Evolutionary conservation across 2,797 vertebrate genomes (phyloP), one percentile per base, ranked within the genome.

Genomic region (Myotis planiceps): DNA sequence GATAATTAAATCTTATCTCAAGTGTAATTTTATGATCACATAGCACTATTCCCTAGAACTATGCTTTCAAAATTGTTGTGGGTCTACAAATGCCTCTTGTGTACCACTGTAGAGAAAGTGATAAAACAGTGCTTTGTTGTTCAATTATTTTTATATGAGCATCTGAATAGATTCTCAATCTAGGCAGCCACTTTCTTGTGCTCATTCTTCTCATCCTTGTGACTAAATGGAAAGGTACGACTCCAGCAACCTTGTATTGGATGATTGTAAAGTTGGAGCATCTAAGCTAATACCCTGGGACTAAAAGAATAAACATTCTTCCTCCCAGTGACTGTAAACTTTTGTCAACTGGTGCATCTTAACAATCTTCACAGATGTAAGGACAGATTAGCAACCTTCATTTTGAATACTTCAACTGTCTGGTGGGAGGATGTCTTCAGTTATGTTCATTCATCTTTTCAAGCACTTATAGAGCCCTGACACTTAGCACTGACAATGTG

Each of bases 1-100:
- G 97, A 98, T 99, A 99, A 99, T 99, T 99, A 99, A 99, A 99
- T 99, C 98, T 99, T 99, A 98, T 98, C 98, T 98, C 97, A 97
- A 97, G 97, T 98, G 98, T 99, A 98, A 99, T 99, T 99, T 99
- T 99, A 98, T 99, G 99, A 99, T 99, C 99, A 97, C 97, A 98
- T 98, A 96, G 89, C 98, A 83, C 96, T 98, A 98, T 99, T 99
- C 99, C 98, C 98, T 97, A 97, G 98, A 98, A 99, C 97, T 96
- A 75, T 91, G 98, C 97, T 98, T 99, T 98, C 98, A 97, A 98
- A 98, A 99, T 98, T 98, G 98, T 98, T 98, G 97, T 98, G 98
- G 98, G 97, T 96, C 86, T 97, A 98, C 98, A 97, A 18, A 29
- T 98, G 98, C 99, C 99, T 99, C 98, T 98, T 96, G 97, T 98